Percentiles rank a stretch among this genome's conserved stretches.
Evolutionary conservation across 1,140 invertebrate genomes (phyloP).

Genomic region (Monomorium pharaonis): DNA sequence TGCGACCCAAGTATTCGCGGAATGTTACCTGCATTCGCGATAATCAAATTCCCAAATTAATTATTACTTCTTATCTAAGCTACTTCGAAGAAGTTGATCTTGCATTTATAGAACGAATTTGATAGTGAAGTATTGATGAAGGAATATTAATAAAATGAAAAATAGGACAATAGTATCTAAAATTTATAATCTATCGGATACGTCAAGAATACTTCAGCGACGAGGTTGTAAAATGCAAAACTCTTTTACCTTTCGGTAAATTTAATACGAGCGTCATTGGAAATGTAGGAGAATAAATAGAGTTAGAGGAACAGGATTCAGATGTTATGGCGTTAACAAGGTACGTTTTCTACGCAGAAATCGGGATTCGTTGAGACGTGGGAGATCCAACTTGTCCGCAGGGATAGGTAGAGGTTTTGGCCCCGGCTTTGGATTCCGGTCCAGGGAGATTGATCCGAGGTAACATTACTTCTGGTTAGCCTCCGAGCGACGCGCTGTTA

Average conservation of each 20-base stretch:
- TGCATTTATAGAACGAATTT: background rate
- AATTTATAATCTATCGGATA: background rate
- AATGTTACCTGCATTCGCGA: background rate
- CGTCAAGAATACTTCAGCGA: background rate
- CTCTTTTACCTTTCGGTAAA: background rate
- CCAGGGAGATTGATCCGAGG: slow-evolving; percentile 82
- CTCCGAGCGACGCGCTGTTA: slow-evolving; percentile 83
- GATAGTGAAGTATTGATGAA: background rate
- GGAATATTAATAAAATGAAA: background rate
- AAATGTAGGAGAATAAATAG: background rate
- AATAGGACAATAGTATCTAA: background rate
- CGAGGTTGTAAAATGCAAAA: background rate
- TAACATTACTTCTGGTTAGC: slow-evolving; percentile 84
- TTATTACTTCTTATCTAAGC: slow-evolving; percentile 19
- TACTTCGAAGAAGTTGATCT: background rate
- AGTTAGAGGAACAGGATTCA: slow-evolving; percentile 18
- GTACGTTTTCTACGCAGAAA: slow-evolving; percentile 59
- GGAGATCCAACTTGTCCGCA: slow-evolving; percentile 60
- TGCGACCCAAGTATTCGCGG: background rate
- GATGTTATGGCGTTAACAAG: slow-evolving; percentile 45
- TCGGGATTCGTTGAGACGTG: slow-evolving; percentile 55
- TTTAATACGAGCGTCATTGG: background rate
- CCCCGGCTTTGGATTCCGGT: slow-evolving; percentile 75
- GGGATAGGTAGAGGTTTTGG: slow-evolving; percentile 57
- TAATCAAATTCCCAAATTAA: slow-evolving; percentile 30